Evolutionary conservation across 2,797 vertebrate species (phyloP).

Genomic region (Chelmon rostratus): DNA sequence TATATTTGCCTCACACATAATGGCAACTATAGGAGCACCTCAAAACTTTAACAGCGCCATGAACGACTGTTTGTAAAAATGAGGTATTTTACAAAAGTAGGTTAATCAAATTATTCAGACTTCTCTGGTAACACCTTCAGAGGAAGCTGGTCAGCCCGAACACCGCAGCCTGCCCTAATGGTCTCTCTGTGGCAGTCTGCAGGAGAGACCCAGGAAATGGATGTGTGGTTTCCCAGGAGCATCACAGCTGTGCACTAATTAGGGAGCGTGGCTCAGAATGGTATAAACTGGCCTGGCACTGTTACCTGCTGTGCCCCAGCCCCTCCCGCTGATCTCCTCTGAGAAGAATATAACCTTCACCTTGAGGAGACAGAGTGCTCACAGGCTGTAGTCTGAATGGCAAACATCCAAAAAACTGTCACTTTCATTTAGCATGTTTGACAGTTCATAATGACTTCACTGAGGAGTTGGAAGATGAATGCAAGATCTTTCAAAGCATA

Average conservation of each 20-base stretch:
- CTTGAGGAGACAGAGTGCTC: constrained; percentile 43
- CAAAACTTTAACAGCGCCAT: constrained; percentile 10
- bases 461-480: background rate
- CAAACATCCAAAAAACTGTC: constrained; percentile 39
- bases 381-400: constrained; percentile 26
- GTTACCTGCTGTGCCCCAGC: constrained; percentile 67
- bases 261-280: constrained; percentile 64
- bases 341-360: constrained; percentile 70
- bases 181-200: constrained; percentile 48
- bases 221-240: constrained; percentile 66
- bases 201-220: constrained; percentile 59
- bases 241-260: constrained; percentile 77
- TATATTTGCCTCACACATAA: constrained; percentile 21
- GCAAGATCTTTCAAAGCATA: background rate
- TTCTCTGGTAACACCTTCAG: constrained; percentile 29
- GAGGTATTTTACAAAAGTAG: constrained; percentile 37
- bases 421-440: constrained; percentile 35
- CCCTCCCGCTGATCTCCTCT: constrained; percentile 52
- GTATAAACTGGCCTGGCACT: constrained; percentile 52
- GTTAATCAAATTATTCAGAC: constrained; percentile 40
- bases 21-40: background rate
- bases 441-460: constrained; percentile 19
- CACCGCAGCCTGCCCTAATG: constrained; percentile 41
- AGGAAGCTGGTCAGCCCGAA: constrained; percentile 36
- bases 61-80: constrained; percentile 13